A percentile compares a stretch with the other conserved stretches of the same genome.
These are phyloP conservation scores for Mesodorylaimus sp. DNA, from an alignment of 2,888 invertebrate genomes.

Conservation along the genomic window DNA sequence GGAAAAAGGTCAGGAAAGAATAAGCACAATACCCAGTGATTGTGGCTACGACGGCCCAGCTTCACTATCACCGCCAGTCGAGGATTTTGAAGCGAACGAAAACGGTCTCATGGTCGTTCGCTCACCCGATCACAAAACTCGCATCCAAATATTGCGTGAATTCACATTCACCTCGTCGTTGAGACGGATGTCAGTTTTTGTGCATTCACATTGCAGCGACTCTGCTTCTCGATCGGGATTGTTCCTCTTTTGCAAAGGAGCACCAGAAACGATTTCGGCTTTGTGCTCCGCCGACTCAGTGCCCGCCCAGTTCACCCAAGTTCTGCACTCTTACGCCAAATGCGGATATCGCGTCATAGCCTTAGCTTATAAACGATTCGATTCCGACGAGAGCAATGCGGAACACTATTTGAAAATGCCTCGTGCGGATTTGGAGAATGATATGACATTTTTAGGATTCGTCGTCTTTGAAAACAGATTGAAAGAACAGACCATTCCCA, in stretches of 20 bases:
- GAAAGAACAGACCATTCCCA: conserved; percentile 34
- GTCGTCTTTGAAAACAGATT: conserved; percentile 84
- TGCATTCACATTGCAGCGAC: too few species aligned
- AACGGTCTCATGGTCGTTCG: not conserved
- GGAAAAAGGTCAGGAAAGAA: not conserved
- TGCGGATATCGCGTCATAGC: conserved; percentile 39
- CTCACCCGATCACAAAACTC: not conserved
- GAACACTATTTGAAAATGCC: conserved; percentile 26
- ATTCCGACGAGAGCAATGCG: too few species aligned
- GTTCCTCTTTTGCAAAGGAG: conserved; percentile 40
- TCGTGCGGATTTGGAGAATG: conserved; percentile 45
- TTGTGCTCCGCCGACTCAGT: conserved; percentile 37
- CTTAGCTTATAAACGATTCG: conserved; percentile 35
- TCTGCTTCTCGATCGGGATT: too few species aligned
- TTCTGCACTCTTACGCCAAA: conserved; percentile 37
- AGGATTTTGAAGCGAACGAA: too few species aligned
- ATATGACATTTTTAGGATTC: conserved; percentile 62
- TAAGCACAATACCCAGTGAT: not conserved
- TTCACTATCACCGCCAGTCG: not conserved
- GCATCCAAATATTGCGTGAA: conserved; percentile 55
- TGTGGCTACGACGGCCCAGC: not conserved
- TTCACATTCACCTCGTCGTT: conserved; percentile 63
- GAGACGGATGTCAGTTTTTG: conserved; percentile 69
- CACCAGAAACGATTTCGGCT: conserved; percentile 39
- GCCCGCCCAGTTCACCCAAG: conserved; percentile 35